phyloP scores from a whole-genome alignment of 1,140 invertebrate genomes.

The Lepidostoma basale region DNA sequence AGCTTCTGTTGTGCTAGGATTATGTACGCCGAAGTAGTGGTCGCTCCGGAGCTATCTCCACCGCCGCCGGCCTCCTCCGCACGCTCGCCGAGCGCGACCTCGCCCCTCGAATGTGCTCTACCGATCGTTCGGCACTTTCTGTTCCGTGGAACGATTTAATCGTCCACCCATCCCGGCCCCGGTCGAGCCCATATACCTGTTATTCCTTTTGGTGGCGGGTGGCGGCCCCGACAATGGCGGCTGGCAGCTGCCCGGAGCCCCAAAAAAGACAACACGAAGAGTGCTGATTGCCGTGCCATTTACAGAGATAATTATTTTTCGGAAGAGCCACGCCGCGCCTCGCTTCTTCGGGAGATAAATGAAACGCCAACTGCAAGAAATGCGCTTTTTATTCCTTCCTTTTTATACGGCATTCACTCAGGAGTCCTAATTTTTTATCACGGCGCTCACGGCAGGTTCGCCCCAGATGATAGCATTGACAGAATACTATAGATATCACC shows the following conservation, averaged over 20 bases:
- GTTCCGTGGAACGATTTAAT: not conserved
- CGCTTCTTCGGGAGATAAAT: conserved; percentile 8
- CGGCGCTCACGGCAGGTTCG: not conserved
- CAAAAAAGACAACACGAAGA: conserved; percentile 33
- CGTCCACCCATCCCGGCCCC: not conserved
- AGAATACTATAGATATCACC: not conserved
- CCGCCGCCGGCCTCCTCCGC: not conserved
- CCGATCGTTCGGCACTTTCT: not conserved
- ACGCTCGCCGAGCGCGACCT: not conserved
- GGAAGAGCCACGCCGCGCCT: conserved; percentile 27
- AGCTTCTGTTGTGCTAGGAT: conserved; percentile 27
- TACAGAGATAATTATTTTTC: conserved; percentile 43
- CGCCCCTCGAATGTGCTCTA: not conserved
- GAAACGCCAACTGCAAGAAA: conserved; percentile 27
- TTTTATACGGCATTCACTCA: not conserved
- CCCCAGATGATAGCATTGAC: not conserved
- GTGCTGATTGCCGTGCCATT: conserved; percentile 41
- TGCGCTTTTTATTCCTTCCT: conserved; percentile 15
- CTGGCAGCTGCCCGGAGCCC: conserved; percentile 30
- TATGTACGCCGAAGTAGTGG: conserved; percentile 14
- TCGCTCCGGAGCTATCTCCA: not conserved
- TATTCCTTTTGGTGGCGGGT: conserved; percentile 20
- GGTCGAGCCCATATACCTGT: conserved; percentile 8
- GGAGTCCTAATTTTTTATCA: conserved; percentile 22
- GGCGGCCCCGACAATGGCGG: conserved; percentile 37